Conservation (phyloP, 2,888 invertebrate genomes). For the Drosophila paramelanica region DNA sequence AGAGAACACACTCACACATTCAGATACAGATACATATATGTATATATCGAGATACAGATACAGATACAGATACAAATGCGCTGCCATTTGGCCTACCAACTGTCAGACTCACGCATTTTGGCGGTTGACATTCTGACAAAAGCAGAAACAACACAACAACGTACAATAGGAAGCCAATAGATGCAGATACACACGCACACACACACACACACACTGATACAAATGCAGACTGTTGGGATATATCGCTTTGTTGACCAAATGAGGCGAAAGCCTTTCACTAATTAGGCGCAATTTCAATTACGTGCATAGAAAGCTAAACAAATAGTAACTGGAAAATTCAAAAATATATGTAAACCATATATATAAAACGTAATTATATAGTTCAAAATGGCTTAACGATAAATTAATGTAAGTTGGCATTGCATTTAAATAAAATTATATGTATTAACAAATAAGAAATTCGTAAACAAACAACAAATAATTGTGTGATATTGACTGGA, state of each 20-base stretch:
- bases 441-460: slow-evolving; percentile 7
- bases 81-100: slow-evolving; percentile 46
- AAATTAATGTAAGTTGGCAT: slow-evolving; percentile 11
- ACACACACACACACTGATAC: not conserved
- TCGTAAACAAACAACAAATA: not conserved
- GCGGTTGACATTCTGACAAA: slow-evolving; percentile 68
- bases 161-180: slow-evolving; percentile 53
- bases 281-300: slow-evolving; percentile 74
- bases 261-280: slow-evolving; percentile 62
- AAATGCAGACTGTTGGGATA: not conserved
- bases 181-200: slow-evolving; percentile 31
- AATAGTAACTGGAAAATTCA: slow-evolving; percentile 18
- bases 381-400: not conserved
- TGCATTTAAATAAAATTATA: slow-evolving; percentile 15
- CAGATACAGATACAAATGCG: slow-evolving; percentile 37
- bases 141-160: slow-evolving; percentile 24
- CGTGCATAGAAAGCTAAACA: slow-evolving; percentile 33
- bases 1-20: slow-evolving; percentile 2
- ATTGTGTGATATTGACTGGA: too few relatives aligned
- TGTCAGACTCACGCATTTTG: slow-evolving; percentile 63
- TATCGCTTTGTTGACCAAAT: slow-evolving; percentile 45
- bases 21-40: slow-evolving; percentile 9
- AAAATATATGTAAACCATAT: slow-evolving; percentile 5
- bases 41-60: slow-evolving; percentile 14
- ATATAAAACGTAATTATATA: not conserved